Evolutionary conservation across 2,888 invertebrate species (phyloP), one percentile per base, ranked within the genome.

Genomic region (Coelopa pilipes): DNA sequence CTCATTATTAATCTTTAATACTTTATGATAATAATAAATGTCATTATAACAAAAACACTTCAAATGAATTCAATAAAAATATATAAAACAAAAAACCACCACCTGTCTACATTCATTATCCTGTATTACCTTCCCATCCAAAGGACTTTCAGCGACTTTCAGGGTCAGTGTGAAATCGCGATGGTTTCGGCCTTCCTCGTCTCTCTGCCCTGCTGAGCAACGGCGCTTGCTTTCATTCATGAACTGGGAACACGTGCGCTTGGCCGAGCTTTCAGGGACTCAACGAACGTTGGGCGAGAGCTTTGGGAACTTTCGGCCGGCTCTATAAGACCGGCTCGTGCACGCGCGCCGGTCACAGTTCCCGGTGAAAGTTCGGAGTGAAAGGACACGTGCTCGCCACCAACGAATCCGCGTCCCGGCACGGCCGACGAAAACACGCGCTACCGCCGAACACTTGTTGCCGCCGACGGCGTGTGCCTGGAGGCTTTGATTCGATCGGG

Each of bases 31-130:
- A 66, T 67, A 53, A 24, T 12, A 21, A 47, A 66, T 66, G n/a
- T 67, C 21, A 50, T 53, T 67, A n/a, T 24, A 53, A 67, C 34
- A 19, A 67, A 66, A 67, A 47, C 5, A 67, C 15, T 15, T n/a
- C 1, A 45, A 63, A 24, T 21, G 63, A 63, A 63, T 63, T 45
- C 34, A 63, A 63, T 46, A 63, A 63, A 45, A 63, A 63, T 63
- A 21, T 24, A 62, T 63, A n/a, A 45, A 63, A 63, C 19, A 63
- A 63, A 60, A 60, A 60, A 60, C 15, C 10, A 59, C 17, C 11
- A 34, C 4, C 7, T 34, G 34, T 34, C 4, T 34, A 34, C 34
- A 7, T 34, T 34, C 2, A 4, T 34, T 34, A 4, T 34, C 7
- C 34, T n/a, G n/a, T n/a, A n/a, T n/a, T n/a, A n/a, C n/a, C n/a